Percentiles rank a stretch among this genome's conserved stretches.
Evolutionary conservation across 2,797 vertebrate genomes (phyloP).

Genomic region (Kryptopterus vitreolus): DNA sequence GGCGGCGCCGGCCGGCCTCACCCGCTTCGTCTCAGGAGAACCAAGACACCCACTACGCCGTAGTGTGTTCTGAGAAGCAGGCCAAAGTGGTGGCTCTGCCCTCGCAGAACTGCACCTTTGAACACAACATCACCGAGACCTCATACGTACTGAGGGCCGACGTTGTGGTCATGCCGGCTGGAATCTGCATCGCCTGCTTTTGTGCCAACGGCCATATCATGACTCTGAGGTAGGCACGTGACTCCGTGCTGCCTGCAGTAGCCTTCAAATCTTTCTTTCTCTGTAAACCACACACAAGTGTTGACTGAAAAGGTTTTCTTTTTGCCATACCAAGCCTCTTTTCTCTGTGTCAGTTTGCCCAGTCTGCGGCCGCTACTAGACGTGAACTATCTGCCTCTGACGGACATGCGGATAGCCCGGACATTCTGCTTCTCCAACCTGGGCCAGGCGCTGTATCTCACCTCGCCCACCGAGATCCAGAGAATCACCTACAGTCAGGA

Average conservation of each 20-base stretch:
- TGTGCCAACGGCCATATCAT: conserved; percentile 98
- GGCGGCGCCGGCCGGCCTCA: conserved; percentile 85
- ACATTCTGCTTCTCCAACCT: conserved; percentile 98
- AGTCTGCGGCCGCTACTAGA: conserved; percentile 94
- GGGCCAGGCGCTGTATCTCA: conserved; percentile 95
- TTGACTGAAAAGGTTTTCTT: neutral
- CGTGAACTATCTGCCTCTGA: conserved; percentile 94
- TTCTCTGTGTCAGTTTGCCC: conserved; percentile 81
- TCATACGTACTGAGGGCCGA: conserved; percentile 95
- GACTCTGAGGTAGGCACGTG: conserved; percentile 85
- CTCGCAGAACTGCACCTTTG: conserved; percentile 86
- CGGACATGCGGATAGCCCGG: conserved; percentile 98
- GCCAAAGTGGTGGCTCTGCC: conserved; percentile 93
- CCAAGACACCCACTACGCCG: conserved; percentile 87
- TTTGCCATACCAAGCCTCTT: neutral
- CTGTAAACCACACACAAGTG: neutral
- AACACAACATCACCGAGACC: conserved; percentile 95
- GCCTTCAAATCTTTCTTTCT: neutral
- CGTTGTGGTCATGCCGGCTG: conserved; percentile 82
- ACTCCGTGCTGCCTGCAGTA: neutral
- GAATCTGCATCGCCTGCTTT: conserved; percentile 94
- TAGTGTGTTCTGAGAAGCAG: conserved; percentile 97
- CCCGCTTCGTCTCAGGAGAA: conserved; percentile 88
- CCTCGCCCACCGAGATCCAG: conserved; percentile 96
- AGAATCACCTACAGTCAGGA: conserved; percentile 97